Evolutionary conservation across 2,113 vertebrate genomes (phyloP).

Genomic region (Argyrosomus japonicus): DNA sequence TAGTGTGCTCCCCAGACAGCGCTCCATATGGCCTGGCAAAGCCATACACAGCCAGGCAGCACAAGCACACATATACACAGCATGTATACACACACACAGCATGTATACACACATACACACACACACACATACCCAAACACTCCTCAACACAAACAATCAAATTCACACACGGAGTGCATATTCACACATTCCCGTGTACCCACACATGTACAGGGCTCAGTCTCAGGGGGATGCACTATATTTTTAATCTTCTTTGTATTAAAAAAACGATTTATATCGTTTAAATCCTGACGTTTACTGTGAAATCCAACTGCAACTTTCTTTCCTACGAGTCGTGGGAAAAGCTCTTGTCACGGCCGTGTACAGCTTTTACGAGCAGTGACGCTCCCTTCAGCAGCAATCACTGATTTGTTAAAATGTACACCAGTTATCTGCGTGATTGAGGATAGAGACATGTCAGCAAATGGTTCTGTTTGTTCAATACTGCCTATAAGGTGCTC

Average conservation of each 20-base stretch:
- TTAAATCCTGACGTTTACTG: neutral
- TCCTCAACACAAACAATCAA: conserved; percentile 53
- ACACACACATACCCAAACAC: conserved; percentile 46
- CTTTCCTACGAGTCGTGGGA: neutral
- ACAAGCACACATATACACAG: conserved; percentile 67
- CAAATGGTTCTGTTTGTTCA: neutral
- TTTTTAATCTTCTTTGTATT: neutral
- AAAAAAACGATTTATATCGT: neutral
- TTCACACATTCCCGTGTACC: conserved; percentile 38
- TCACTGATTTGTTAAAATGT: neutral
- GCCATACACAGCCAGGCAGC: conserved; percentile 70
- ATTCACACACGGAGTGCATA: conserved; percentile 27
- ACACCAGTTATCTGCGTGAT: neutral
- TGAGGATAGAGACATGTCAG: neutral
- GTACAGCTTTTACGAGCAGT: neutral
- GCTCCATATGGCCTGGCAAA: conserved; percentile 84
- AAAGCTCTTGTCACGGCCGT: neutral
- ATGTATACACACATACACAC: conserved; percentile 5
- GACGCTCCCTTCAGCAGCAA: neutral
- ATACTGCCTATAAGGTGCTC: neutral
- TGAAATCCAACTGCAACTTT: neutral
- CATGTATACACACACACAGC: conserved; percentile 44
- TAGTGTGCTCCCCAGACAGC: conserved; percentile 84
- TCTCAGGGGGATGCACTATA: neutral
- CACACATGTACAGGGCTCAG: conserved; percentile 27